These are phyloP conservation scores for Temnothorax ravouxi DNA, from an alignment of 2,888 invertebrate species.

Conservation along the genomic window DNA sequence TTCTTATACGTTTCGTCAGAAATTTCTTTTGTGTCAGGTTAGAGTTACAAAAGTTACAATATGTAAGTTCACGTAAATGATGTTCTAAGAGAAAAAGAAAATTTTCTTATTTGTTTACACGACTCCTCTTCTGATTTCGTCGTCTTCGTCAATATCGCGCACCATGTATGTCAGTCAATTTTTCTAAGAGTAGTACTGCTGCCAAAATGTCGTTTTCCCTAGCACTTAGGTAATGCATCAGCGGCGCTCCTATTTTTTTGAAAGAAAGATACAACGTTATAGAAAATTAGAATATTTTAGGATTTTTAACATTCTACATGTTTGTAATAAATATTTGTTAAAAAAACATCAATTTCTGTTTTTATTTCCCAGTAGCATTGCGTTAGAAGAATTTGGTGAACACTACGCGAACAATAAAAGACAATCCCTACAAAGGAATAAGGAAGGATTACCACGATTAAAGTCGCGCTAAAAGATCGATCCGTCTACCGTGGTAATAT, in stretches of 20 bases:
- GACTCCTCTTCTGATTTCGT: conserved; percentile 17
- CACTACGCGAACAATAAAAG: background rate
- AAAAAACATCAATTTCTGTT: conserved; percentile 2
- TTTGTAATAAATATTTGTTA: conserved; percentile 55
- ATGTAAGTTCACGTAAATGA: background rate
- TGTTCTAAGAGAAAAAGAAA: background rate
- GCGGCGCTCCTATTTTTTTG: background rate
- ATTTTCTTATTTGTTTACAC: background rate
- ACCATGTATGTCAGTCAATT: background rate
- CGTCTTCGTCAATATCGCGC: background rate
- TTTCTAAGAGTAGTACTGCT: conserved; percentile 5
- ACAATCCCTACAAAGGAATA: background rate
- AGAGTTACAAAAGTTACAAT: background rate
- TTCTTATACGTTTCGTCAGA: background rate
- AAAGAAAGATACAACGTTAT: background rate
- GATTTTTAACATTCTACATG: conserved; percentile 33
- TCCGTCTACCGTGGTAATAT: background rate
- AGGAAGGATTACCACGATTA: background rate
- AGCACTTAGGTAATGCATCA: conserved; percentile 19
- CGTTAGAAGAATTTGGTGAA: background rate
- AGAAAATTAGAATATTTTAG: conserved; percentile 9
- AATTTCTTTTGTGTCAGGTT: background rate
- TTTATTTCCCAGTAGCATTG: background rate
- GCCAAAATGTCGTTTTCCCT: conserved; percentile 46
- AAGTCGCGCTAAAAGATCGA: conserved; percentile 22